Conservation (phyloP, 1,140 invertebrate species). For the Steinernema khuongi region DNA sequence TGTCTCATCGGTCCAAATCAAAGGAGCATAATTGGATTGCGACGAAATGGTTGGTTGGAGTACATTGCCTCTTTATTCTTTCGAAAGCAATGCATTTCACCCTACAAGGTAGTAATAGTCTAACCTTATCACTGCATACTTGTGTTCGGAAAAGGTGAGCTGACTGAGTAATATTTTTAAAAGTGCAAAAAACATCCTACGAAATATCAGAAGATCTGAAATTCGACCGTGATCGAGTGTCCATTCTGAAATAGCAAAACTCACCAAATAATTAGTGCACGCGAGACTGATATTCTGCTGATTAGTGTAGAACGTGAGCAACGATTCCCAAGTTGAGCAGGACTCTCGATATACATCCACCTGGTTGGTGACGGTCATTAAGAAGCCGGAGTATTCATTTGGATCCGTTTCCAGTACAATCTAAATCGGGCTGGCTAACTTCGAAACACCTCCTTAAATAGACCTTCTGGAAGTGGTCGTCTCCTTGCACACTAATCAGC, state of each 20-base stretch:
- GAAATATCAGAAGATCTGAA: too few relatives aligned
- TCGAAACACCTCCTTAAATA: not conserved
- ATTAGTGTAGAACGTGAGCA: not conserved
- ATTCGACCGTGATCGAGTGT: not conserved
- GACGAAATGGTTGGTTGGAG: too few relatives aligned
- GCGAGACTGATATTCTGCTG: conserved; percentile 6
- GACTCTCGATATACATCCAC: not conserved
- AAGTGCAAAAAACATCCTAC: too few relatives aligned
- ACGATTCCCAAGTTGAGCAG: not conserved
- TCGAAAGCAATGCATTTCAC: too few relatives aligned
- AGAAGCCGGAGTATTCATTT: not conserved
- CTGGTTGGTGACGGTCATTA: not conserved
- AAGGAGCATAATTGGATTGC: too few relatives aligned
- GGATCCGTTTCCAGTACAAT: conserved; percentile 6
- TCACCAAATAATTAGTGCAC: not conserved
- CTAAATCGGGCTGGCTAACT: not conserved
- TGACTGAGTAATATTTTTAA: too few relatives aligned
- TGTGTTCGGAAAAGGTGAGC: too few relatives aligned
- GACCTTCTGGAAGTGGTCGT: not conserved
- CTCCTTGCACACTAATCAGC: not conserved
- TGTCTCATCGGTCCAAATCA: too few relatives aligned
- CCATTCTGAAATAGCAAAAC: not conserved
- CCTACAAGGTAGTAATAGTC: too few relatives aligned
- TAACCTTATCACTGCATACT: too few relatives aligned
- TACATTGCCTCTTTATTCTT: too few relatives aligned